A percentile compares a stretch with the other conserved stretches of the same genome.
Conservation (phyloP, 2,797 vertebrate species). For the Pipistrellus pipistrellus region DNA sequence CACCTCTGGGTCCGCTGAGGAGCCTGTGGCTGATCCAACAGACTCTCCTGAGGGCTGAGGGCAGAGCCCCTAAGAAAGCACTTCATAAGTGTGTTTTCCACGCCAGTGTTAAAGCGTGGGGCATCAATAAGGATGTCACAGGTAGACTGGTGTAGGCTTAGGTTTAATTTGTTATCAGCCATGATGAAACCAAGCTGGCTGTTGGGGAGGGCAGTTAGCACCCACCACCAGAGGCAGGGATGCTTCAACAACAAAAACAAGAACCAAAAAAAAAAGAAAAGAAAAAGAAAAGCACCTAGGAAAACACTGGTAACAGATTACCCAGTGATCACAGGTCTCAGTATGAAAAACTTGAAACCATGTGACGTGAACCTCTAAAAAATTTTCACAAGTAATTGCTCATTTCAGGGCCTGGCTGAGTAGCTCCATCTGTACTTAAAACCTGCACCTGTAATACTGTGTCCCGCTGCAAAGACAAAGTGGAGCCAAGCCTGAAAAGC, state of each 20-base stretch:
- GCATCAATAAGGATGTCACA: not conserved
- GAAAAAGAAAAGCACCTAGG: not conserved
- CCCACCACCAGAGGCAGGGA: not conserved
- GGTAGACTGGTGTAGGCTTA: not conserved
- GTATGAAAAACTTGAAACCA: not conserved
- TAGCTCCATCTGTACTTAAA: not conserved
- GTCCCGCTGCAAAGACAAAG: not conserved
- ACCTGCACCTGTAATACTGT: not conserved
- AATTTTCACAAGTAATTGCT: not conserved
- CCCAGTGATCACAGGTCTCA: not conserved
- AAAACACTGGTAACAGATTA: not conserved
- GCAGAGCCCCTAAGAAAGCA: not conserved
- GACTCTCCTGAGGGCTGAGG: not conserved
- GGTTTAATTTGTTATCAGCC: not conserved
- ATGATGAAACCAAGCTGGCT: not conserved
- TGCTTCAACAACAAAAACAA: not conserved
- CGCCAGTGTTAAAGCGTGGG: not conserved
- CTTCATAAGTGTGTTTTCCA: accelerated
- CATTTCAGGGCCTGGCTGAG: not conserved
- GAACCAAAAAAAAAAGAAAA: not conserved
- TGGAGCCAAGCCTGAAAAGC: not conserved
- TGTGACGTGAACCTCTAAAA: not conserved
- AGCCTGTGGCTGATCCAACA: not conserved
- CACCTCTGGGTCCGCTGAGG: not conserved
- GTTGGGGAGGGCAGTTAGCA: not conserved